Evolutionary conservation across 2,888 invertebrate species (phyloP), one percentile per base, ranked within the genome.

Genomic region (Emmelina monodactyla): DNA sequence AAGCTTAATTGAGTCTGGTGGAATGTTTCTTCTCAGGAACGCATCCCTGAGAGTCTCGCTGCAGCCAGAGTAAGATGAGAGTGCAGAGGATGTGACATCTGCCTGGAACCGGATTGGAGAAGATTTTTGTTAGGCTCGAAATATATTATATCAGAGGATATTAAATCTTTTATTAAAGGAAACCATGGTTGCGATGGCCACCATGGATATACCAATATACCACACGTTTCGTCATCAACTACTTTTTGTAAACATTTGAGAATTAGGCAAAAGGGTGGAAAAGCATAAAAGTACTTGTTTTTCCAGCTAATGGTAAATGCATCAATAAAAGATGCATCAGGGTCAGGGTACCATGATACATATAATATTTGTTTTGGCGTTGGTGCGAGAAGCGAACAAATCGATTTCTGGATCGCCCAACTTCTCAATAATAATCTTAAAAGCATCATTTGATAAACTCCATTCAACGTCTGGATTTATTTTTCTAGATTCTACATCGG

Each of bases 321-420:
- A 29, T 34, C 25, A 7, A 25, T 10, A 25, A 25, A 25, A 10
- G 25, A 25, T 3, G 25, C n/a, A 25, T 25, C 25, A 4, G 25
- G 31, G 9, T 31, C 11, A 25, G 25, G 25, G 11, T 25, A 11
- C 35, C 37, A 35, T 2, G 35, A 14, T 11, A 31, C 28, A 15
- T 15, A 35, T n/a, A 13, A n/a, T 25, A 9, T 28, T 10, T 25
- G 33, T 33, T 15, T 37, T 37, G 14, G 11, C 14, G 15, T 37
- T 37, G 6, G n/a, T 16, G 3, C 37, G 22, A 3, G 29, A 28
- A 9, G 37, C 37, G 15, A 37, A 37, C 10, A 37, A 22, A 14
- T 37, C 37, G 10, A 33, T 33, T 11, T 14, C 6, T 30, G 37
- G 37, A 4, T 15, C 3, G 3, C 37, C 37, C 16, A 37, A 19